These are phyloP conservation scores for Erethizon dorsatum DNA, from an alignment of 2,797 vertebrate genomes.

Conservation along the genomic window DNA sequence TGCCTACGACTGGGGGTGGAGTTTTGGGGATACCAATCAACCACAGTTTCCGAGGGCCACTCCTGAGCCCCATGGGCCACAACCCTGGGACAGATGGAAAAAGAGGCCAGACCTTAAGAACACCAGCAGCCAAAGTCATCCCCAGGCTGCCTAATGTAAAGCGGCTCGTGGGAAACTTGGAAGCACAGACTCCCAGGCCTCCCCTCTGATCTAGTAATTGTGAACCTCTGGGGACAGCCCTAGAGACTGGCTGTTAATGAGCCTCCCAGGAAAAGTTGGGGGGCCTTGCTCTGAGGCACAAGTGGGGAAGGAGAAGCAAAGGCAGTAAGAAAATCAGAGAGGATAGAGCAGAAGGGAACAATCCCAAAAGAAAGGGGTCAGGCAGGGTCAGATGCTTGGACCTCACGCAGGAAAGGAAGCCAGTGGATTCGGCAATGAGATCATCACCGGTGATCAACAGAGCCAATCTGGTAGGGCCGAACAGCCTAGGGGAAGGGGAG, in stretches of 20 bases:
- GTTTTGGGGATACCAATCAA: not conserved
- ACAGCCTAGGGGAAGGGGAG: not conserved
- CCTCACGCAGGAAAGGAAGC: constrained; percentile 42
- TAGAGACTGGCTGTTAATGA: not conserved
- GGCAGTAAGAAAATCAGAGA: not conserved
- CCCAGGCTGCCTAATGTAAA: not conserved
- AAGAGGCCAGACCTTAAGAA: not conserved
- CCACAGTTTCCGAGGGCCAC: not conserved
- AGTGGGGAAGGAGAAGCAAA: not conserved
- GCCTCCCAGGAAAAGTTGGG: not conserved
- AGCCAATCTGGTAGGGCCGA: not conserved
- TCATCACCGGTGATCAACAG: not conserved
- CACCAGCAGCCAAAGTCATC: not conserved
- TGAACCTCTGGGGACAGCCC: not conserved
- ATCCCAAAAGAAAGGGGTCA: not conserved
- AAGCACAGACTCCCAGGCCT: not conserved
- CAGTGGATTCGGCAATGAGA: constrained; percentile 72
- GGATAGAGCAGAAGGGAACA: not conserved
- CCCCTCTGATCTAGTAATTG: not conserved
- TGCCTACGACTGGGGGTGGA: not conserved
- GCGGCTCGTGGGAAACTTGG: not conserved
- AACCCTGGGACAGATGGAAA: not conserved
- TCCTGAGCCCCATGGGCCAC: accelerated
- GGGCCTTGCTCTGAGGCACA: not conserved
- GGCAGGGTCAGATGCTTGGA: constrained; percentile 39